Percentiles rank a stretch among this genome's conserved stretches.
Evolutionary conservation across 1,140 invertebrate genomes (phyloP).

Genomic region (Apocrypta bakeri): DNA sequence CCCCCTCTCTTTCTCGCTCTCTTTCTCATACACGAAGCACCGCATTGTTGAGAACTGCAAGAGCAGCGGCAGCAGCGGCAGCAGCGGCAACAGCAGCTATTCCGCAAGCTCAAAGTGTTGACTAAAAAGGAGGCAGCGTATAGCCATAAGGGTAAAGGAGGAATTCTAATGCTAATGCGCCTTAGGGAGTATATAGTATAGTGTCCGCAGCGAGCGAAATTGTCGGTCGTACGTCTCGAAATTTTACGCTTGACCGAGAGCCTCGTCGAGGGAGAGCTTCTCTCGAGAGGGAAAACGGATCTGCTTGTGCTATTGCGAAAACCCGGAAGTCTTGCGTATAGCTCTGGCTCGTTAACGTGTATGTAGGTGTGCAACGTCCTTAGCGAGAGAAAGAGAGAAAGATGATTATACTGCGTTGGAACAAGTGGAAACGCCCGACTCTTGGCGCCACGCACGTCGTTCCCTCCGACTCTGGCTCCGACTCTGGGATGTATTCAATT

Average conservation of each 20-base stretch:
- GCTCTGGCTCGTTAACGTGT: too few species aligned
- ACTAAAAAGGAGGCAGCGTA: not conserved
- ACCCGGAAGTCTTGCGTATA: constrained; percentile 53
- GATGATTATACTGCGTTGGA: constrained; percentile 50
- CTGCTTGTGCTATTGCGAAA: constrained; percentile 35
- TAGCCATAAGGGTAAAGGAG: not conserved
- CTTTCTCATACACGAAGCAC: not conserved
- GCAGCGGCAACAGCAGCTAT: not conserved
- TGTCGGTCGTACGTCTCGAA: constrained; percentile 53
- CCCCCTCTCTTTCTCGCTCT: too few species aligned
- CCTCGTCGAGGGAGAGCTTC: constrained; percentile 48
- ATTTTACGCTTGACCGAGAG: constrained; percentile 57
- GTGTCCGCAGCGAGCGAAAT: constrained; percentile 46
- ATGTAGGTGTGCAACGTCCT: too few species aligned
- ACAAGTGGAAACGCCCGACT: constrained; percentile 25
- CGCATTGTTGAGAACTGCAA: not conserved
- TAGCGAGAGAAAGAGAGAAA: not conserved
- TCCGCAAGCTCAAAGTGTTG: not conserved
- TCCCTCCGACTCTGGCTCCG: not conserved
- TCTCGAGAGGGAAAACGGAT: constrained; percentile 56
- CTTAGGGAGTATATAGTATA: not conserved
- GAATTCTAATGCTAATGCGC: constrained; percentile 33
- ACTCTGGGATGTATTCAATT: too few species aligned
- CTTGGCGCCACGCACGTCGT: not conserved
- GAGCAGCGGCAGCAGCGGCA: not conserved